These are phyloP conservation scores for Nomada fabriciana DNA, from an alignment of 2,888 invertebrate genomes.

Conservation along the genomic window DNA sequence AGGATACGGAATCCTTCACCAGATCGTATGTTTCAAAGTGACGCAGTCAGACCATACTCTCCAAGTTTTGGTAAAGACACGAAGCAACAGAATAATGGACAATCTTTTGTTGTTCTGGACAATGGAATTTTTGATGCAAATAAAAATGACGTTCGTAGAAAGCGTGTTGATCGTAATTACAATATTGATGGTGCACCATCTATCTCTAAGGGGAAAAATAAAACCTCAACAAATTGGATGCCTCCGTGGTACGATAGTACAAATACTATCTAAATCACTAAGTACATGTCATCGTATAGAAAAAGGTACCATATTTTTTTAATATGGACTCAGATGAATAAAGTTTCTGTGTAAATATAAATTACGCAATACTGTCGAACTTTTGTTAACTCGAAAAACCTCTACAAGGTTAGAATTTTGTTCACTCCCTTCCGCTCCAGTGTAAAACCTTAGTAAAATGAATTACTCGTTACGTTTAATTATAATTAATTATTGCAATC, in stretches of 20 bases:
- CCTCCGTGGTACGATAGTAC: constrained; percentile 84
- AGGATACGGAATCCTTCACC: constrained; percentile 70
- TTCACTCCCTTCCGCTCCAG: no score
- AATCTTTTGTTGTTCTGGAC: constrained; percentile 79
- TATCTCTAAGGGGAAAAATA: constrained; percentile 76
- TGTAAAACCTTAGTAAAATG: no score
- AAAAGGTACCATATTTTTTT: constrained; percentile 24
- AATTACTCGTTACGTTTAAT: no score
- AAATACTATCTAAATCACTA: constrained; percentile 69
- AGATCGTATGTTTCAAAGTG: constrained; percentile 62
- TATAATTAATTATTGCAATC: no score
- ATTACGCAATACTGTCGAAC: not conserved
- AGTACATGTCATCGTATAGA: not conserved
- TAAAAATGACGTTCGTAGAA: constrained; percentile 62
- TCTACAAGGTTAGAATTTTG: no score
- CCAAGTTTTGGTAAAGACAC: constrained; percentile 78
- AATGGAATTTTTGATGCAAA: constrained; percentile 59
- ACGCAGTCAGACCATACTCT: constrained; percentile 76
- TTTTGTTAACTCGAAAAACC: not conserved
- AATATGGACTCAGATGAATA: constrained; percentile 15
- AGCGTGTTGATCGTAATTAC: constrained; percentile 76
- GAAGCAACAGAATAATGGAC: constrained; percentile 62
- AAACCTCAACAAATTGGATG: constrained; percentile 84
- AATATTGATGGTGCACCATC: constrained; percentile 76
- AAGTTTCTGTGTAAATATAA: not conserved